Evolutionary conservation across 35 echinoderm and acorn worm species (phyloP).

Genomic region (Holothuria glaberrima): DNA sequence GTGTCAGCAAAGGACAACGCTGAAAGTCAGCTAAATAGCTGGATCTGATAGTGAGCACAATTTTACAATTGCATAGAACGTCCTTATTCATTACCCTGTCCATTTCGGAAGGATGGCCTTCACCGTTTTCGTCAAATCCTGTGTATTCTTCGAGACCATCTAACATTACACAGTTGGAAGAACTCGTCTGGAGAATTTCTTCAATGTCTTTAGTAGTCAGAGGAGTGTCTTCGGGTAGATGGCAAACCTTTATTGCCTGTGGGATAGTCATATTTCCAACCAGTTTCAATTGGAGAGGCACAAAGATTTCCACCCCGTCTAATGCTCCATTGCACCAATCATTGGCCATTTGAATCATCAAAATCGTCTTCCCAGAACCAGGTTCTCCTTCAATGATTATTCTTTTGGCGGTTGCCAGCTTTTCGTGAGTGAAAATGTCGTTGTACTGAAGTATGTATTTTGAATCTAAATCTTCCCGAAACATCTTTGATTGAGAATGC

Average conservation of each 20-base stretch:
- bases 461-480: not conserved
- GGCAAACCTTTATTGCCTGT: not conserved
- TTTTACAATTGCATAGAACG: not conserved
- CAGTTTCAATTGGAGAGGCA: not conserved
- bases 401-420: not conserved
- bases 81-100: conserved; percentile 23
- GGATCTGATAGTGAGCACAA: not conserved
- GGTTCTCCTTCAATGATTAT: conserved; percentile 12
- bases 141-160: conserved; percentile 29
- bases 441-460: not conserved
- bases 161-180: not conserved
- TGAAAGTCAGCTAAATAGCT: not conserved
- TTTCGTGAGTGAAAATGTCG: not conserved
- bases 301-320: not conserved
- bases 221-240: not conserved
- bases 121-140: not conserved
- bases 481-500: not conserved
- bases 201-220: not conserved
- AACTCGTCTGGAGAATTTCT: not conserved
- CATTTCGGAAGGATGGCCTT: not conserved
- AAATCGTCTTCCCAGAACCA: conserved; percentile 10
- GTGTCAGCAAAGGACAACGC: not conserved
- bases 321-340: not conserved
- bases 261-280: conserved; percentile 4
- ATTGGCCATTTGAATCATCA: not conserved